A percentile compares a stretch with the other conserved stretches of the same genome.
Conservation (phyloP, 2,113 vertebrate species). For the Dendropsophus ebraccatus region DNA sequence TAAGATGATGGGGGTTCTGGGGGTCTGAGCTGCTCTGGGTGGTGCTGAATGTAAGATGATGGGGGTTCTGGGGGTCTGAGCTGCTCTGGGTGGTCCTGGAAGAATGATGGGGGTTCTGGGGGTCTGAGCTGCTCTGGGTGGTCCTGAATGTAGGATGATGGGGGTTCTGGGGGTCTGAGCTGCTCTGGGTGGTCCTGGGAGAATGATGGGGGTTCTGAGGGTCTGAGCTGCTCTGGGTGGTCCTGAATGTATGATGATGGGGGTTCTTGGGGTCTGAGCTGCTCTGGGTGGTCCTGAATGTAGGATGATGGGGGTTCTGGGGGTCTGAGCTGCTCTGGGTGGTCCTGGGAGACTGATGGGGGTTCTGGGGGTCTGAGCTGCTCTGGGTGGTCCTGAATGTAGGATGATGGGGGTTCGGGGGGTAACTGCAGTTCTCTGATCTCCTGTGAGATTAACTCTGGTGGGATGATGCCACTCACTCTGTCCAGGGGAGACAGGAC, state of each 20-base stretch:
- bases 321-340: neutral
- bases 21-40: neutral
- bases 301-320: neutral
- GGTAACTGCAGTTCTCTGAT: constrained; percentile 67
- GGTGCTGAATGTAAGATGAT: neutral
- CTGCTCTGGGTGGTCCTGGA: neutral
- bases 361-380: neutral
- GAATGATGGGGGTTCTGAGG: no score
- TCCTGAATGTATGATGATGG: neutral
- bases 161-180: neutral
- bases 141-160: neutral
- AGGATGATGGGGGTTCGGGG: neutral
- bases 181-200: neutral
- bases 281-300: neutral
- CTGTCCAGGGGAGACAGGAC: constrained; percentile 78
- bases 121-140: neutral
- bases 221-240: neutral
- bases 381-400: neutral
- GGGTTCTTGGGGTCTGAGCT: neutral
- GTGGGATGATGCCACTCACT: constrained; percentile 72
- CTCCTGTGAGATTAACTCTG: constrained; percentile 70
- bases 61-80: neutral
- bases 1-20: neutral
- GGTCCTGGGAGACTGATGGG: neutral
- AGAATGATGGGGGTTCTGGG: neutral